Conservation (phyloP, 2,888 invertebrate genomes). For the Suillia variegata region DNA sequence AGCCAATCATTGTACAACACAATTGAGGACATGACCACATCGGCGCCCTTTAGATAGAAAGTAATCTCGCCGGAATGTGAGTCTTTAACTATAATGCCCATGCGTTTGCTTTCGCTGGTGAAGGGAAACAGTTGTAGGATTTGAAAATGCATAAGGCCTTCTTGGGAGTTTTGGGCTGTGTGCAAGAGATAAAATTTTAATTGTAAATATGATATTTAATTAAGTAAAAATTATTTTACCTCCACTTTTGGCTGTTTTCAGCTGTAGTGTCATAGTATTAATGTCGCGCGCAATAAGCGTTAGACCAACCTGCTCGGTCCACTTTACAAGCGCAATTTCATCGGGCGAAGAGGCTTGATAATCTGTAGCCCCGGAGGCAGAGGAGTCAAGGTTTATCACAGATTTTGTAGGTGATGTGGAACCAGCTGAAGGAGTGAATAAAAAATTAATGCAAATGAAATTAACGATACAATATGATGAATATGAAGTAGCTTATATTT, state of each 20-base stretch:
- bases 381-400: slow-evolving; percentile 55
- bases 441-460: background rate
- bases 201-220: no score
- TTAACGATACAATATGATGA: no score
- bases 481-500: background rate
- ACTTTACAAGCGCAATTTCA: slow-evolving; percentile 92
- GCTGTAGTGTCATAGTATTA: slow-evolving; percentile 64
- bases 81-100: slow-evolving; percentile 91
- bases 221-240: slow-evolving; percentile 30
- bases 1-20: slow-evolving; percentile 96
- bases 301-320: slow-evolving; percentile 80
- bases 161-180: slow-evolving; percentile 37
- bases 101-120: slow-evolving; percentile 87
- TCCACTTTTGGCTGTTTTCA: slow-evolving; percentile 45
- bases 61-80: slow-evolving; percentile 81
- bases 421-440: slow-evolving; percentile 41
- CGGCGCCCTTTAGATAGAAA: slow-evolving; percentile 98
- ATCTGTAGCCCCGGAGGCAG: slow-evolving; percentile 41
- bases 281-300: slow-evolving; percentile 67
- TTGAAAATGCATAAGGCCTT: slow-evolving; percentile 69
- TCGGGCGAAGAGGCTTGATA: slow-evolving; percentile 90
- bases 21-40: slow-evolving; percentile 88
- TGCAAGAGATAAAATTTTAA: background rate
- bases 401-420: slow-evolving; percentile 59
- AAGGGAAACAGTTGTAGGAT: slow-evolving; percentile 86